Conservation (phyloP, 2,113 vertebrate genomes). For the Vicugna pacos region DNA sequence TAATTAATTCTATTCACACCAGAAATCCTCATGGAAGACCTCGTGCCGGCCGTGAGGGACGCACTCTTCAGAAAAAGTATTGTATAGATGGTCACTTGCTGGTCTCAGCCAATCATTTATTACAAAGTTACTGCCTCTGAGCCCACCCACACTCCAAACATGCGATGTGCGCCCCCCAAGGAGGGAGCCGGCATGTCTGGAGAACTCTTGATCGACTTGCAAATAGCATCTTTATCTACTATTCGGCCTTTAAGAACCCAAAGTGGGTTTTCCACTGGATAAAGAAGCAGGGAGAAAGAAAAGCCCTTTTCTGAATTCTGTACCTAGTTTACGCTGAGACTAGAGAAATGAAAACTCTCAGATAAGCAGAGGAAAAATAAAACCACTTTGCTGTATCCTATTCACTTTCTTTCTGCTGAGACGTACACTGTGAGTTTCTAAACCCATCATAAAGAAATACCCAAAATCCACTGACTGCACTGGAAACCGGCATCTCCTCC, state of each 20-base stretch:
- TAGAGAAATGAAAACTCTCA: background rate
- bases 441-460: background rate
- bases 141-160: background rate
- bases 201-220: slow-evolving; percentile 71
- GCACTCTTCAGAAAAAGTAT: slow-evolving; percentile 9
- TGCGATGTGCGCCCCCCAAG: background rate
- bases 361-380: slow-evolving; percentile 2
- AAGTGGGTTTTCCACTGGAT: slow-evolving; percentile 40
- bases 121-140: slow-evolving; percentile 52
- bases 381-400: background rate
- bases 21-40: slow-evolving; percentile 14
- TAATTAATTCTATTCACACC: background rate
- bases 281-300: slow-evolving; percentile 29
- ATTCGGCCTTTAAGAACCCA: slow-evolving; percentile 70
- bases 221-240: slow-evolving; percentile 78
- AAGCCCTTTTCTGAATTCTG: slow-evolving; percentile 54
- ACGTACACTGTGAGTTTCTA: background rate
- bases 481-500: fast-evolving
- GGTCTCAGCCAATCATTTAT: background rate
- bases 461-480: background rate
- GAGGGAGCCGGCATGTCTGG: background rate
- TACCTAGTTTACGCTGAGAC: slow-evolving; percentile 51
- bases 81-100: background rate
- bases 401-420: background rate
- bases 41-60: slow-evolving; percentile 6